Evolutionary conservation across 1,140 invertebrate species (phyloP).

Genomic region (Octopus bimaculoides): DNA sequence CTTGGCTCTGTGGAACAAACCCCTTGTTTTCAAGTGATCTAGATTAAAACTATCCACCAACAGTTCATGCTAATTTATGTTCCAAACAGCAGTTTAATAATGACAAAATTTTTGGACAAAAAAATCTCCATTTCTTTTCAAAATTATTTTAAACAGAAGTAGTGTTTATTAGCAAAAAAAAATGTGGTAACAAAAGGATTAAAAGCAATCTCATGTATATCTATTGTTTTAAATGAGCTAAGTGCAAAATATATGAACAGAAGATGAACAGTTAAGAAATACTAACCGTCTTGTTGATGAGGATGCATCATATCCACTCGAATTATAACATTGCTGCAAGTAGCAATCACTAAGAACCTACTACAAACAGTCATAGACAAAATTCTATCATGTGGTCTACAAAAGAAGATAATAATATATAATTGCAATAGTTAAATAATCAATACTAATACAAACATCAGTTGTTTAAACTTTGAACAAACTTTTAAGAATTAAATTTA

Average conservation of each 20-base stretch:
- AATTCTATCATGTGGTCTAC: constrained; percentile 73
- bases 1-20: too few relatives aligned
- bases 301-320: constrained; percentile 79
- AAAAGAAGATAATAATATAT: constrained; percentile 65
- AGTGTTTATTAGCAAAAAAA: neutral
- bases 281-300: constrained; percentile 73
- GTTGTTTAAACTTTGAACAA: neutral
- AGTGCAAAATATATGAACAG: neutral
- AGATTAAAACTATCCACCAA: too few relatives aligned
- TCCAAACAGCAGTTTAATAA: neutral
- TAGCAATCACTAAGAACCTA: constrained; percentile 78
- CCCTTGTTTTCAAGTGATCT: too few relatives aligned
- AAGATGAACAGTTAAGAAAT: neutral
- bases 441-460: neutral
- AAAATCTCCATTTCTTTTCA: neutral
- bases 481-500: neutral
- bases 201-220: neutral
- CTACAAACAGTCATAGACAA: constrained; percentile 78
- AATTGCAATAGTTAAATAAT: constrained; percentile 64
- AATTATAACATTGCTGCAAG: constrained; percentile 78
- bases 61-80: too few relatives aligned
- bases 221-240: neutral
- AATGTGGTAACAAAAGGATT: neutral
- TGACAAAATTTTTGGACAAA: neutral
- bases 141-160: neutral